Evolutionary conservation across 2,888 invertebrate genomes (phyloP).

Genomic region (Chymomyza caudatula): DNA sequence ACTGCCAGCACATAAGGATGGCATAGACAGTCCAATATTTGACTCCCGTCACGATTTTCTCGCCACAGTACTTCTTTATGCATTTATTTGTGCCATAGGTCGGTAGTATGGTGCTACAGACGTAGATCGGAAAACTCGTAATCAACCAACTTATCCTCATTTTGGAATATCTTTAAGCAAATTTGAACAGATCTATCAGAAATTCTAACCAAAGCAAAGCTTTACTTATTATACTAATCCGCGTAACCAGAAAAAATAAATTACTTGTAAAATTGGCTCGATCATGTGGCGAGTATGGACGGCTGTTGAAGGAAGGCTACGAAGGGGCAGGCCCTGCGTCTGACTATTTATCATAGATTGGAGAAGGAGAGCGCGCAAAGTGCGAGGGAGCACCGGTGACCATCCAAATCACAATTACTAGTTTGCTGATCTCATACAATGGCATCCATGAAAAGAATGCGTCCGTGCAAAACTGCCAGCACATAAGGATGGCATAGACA

Average conservation of each 20-base stretch:
- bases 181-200: neutral
- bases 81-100: constrained; percentile 45
- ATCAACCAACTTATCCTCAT: neutral
- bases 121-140: constrained; percentile 37
- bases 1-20: constrained; percentile 94
- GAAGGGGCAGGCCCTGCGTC: no score
- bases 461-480: constrained; percentile 95
- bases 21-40: constrained; percentile 82
- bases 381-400: constrained; percentile 43
- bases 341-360: no score
- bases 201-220: no score
- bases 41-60: constrained; percentile 39
- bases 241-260: no score
- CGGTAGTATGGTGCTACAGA: constrained; percentile 48
- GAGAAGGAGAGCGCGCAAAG: no score
- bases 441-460: constrained; percentile 94
- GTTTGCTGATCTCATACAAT: constrained; percentile 75
- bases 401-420: constrained; percentile 49
- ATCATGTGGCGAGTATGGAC: no score
- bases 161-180: neutral
- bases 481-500: constrained; percentile 92
- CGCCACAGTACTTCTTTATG: constrained; percentile 11
- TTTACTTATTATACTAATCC: no score
- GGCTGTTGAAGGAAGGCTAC: no score
- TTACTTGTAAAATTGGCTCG: no score